Evolutionary conservation across 2,113 vertebrate genomes (phyloP), one percentile per base, ranked within the genome.

Genomic region (Ailuropoda melanoleuca): DNA sequence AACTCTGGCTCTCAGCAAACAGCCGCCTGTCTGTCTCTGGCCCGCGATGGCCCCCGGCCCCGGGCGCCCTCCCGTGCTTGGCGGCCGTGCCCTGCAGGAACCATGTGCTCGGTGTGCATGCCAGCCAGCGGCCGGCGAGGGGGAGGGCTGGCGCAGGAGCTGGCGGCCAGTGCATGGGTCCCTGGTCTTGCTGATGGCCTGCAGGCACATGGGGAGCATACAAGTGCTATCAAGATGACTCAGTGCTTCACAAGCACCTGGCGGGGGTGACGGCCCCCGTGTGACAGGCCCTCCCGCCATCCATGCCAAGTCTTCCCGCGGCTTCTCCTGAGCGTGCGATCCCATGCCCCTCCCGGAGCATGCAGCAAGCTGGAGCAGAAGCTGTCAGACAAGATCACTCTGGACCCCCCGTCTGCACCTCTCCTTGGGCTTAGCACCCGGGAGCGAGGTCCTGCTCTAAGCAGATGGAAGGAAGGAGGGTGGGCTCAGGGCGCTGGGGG

Each of bases 191-290:
- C 7, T 1, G 43, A 46, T 1, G 21, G 24, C 21, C 72, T 75
- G 13, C 12, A 3, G 24, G 43, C 72, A 4, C 39, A 9, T 3
- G 24, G 24, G 26, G 43, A 0, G 0, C 34, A 4, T n/a, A 34
- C 8, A 15, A 3, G 62, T 8, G 6, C 39, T 39, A 14, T 46
- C 12, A 2, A 29, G 74, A 48, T 0, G 34, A 34, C 18, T n/a
- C 18, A 21, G 34, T 1, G 66, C 34, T 68, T 37, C 10, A 34
- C 34, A 21, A 34, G 66, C 66, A 10, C 14, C 24, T 17, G 34
- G 37, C 12, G 12, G 39, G 68, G 68, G 70, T 14, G 39, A 26
- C 0, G 13, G 70, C 70, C 72, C 64, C 39, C 1, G 3, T 13
- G 13, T 46, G 23, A 48, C 72, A 8, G 43, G 6, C 24, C 72